A percentile compares a stretch with the other conserved stretches of the same genome.
phyloP scores from a whole-genome alignment of 2,888 invertebrate species.

The Plebejus argus region DNA sequence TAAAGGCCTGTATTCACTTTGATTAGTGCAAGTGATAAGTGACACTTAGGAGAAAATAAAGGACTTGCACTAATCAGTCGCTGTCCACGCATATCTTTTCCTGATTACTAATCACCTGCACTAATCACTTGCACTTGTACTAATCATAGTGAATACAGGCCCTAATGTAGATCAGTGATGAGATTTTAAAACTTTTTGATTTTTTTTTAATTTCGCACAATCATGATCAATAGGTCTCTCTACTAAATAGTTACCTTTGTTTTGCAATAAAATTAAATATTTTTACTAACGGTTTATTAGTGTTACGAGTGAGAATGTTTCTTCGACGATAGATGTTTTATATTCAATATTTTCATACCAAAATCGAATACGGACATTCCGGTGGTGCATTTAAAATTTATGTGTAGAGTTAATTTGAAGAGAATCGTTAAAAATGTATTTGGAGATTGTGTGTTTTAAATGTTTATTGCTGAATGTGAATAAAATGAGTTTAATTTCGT shows the following conservation, averaged over 20 bases:
- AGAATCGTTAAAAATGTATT: constrained; percentile 49
- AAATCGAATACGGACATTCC: constrained; percentile 22
- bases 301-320: neutral
- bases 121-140: too few species aligned
- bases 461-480: constrained; percentile 49
- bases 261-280: constrained; percentile 26
- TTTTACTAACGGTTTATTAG: constrained; percentile 26
- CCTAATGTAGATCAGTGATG: neutral
- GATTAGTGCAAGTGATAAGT: too few species aligned
- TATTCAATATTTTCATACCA: constrained; percentile 5
- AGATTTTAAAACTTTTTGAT: constrained; percentile 26
- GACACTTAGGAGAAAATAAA: too few species aligned
- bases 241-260: constrained; percentile 20
- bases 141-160: too few species aligned
- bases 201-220: constrained; percentile 25
- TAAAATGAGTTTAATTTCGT: constrained; percentile 13
- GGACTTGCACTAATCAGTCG: too few species aligned
- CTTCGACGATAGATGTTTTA: neutral
- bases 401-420: constrained; percentile 15
- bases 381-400: constrained; percentile 25
- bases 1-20: neutral
- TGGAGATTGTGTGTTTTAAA: constrained; percentile 61
- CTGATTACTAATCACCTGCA: too few species aligned
- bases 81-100: too few species aligned
- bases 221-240: constrained; percentile 26